Evolutionary conservation across 2,113 vertebrate species (phyloP).

Genomic region (Numenius arquata): DNA sequence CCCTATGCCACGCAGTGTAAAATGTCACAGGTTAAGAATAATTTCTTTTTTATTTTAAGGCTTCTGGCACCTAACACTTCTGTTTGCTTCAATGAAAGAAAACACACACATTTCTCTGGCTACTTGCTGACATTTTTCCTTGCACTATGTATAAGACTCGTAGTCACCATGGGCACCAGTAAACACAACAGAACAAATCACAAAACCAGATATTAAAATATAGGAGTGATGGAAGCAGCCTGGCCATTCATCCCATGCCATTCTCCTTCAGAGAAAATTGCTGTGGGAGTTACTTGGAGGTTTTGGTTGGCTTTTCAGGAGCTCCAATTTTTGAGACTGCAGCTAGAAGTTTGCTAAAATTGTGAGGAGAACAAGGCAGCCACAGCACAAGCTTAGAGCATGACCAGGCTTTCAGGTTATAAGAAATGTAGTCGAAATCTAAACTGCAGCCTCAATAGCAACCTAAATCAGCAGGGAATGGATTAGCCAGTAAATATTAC

Average conservation of each 20-base stretch:
- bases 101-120: not conserved
- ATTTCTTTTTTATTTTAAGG: not conserved
- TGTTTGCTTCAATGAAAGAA: constrained; percentile 16
- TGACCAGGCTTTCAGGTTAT: not conserved
- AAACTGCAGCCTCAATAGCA: not conserved
- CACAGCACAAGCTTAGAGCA: not conserved
- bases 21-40: not conserved
- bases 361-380: not conserved
- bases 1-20: not conserved
- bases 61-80: not conserved
- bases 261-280: not conserved
- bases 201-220: constrained; percentile 19
- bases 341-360: not conserved
- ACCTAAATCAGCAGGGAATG: not conserved
- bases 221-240: not conserved
- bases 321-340: not conserved
- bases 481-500: not conserved
- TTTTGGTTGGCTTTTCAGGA: not conserved
- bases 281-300: not conserved
- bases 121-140: not conserved
- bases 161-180: constrained; percentile 17
- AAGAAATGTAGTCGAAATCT: not conserved
- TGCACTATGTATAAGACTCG: not conserved
- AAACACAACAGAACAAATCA: constrained; percentile 44
- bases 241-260: not conserved